Conservation (phyloP, 2,113 vertebrate genomes). For the Tapirus terrestris region DNA sequence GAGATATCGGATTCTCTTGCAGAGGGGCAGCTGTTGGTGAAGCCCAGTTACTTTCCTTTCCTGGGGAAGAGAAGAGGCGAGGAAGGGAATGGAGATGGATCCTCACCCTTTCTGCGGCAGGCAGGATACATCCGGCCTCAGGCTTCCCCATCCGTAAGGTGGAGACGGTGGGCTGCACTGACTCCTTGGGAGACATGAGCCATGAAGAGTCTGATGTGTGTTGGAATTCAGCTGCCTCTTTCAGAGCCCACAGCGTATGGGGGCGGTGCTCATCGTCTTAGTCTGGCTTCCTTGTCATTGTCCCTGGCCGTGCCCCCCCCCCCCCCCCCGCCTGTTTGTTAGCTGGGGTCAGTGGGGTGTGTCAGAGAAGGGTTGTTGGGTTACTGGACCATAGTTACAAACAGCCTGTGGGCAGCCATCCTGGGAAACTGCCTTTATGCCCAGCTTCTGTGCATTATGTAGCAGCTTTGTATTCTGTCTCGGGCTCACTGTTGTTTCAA, state of each 20-base stretch:
- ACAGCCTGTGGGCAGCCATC: neutral
- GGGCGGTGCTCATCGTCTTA: neutral
- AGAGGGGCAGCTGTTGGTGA: neutral
- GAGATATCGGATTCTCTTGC: neutral
- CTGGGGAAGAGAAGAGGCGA: neutral
- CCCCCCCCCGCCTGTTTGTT: neutral
- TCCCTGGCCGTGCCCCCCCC: no score
- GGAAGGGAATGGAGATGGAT: neutral
- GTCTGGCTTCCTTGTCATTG: neutral
- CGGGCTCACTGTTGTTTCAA: neutral
- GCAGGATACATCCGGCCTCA: neutral
- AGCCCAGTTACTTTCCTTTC: neutral
- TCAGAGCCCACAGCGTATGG: neutral
- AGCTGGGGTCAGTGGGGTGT: neutral
- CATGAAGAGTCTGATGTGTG: neutral
- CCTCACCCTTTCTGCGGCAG: fast-evolving
- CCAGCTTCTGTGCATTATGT: neutral
- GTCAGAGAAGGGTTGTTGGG: constrained; percentile 62
- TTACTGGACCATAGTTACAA: constrained; percentile 81
- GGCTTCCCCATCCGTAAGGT: neutral
- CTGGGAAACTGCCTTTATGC: constrained; percentile 55
- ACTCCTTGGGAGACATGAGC: neutral
- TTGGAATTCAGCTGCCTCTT: neutral
- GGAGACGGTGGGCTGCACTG: neutral
- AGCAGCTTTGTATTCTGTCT: constrained; percentile 3